Conservation (phyloP, 1,140 invertebrate genomes). For the Aporrectodea caliginosa region DNA sequence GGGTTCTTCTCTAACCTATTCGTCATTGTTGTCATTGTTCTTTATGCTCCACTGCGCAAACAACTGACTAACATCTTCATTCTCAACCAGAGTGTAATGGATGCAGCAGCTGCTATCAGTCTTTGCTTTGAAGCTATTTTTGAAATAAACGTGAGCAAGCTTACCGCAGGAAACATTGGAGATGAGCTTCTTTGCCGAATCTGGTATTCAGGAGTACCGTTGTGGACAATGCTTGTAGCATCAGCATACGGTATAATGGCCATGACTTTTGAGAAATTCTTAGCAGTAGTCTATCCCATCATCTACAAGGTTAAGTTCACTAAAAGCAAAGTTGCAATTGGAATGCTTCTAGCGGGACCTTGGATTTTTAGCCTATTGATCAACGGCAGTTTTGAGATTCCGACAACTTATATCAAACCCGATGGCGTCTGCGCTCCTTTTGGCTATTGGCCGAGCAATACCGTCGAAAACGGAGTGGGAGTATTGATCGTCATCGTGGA, state of each 20-base stretch:
- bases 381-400: background rate
- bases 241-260: background rate
- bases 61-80: conserved; percentile 13
- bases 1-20: background rate
- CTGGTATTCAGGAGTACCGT: background rate
- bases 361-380: conserved; percentile 10
- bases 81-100: background rate
- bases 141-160: conserved; percentile 70
- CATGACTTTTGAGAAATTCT: background rate
- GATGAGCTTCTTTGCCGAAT: background rate
- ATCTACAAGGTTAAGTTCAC: background rate
- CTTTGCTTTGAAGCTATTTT: conserved; percentile 60
- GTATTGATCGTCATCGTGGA: conserved; percentile 19
- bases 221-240: background rate
- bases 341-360: background rate
- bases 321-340: background rate
- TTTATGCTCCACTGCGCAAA: background rate
- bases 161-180: background rate
- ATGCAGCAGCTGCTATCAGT: background rate
- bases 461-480: conserved; percentile 1
- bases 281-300: conserved; percentile 1
- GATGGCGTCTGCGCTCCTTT: conserved; percentile 9
- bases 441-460: background rate
- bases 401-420: background rate
- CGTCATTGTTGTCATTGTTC: background rate